Evolutionary conservation across 2,797 vertebrate genomes (phyloP).

Genomic region (Artibeus lituratus): DNA sequence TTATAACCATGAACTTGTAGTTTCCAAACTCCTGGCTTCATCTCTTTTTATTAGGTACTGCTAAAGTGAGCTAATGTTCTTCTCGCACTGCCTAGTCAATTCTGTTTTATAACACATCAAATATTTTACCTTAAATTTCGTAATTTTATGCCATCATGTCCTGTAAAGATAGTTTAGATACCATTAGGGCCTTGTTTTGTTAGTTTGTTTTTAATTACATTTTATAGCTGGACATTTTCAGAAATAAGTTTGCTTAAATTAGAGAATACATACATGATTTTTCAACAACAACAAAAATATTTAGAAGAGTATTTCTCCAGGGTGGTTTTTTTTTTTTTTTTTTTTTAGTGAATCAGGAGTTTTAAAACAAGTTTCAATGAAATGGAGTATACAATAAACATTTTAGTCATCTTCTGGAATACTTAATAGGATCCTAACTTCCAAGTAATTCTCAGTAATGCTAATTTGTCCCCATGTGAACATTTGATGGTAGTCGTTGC

Average conservation of each 20-base stretch:
- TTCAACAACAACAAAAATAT: background rate
- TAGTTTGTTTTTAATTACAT: slow-evolving; percentile 6
- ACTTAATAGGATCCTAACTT: background rate
- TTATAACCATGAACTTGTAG: background rate
- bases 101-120: background rate
- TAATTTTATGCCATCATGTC: background rate
- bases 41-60: background rate
- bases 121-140: background rate
- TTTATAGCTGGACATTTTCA: background rate
- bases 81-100: background rate
- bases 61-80: background rate
- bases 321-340: background rate
- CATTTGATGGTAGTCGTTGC: background rate
- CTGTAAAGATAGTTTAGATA: background rate
- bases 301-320: slow-evolving; percentile 18
- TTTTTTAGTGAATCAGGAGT: slow-evolving; percentile 9
- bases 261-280: background rate
- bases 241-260: slow-evolving; percentile 12
- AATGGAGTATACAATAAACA: background rate
- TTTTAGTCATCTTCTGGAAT: background rate
- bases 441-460: background rate
- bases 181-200: background rate
- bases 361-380: background rate
- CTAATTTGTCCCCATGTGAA: background rate
- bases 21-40: background rate